These are phyloP conservation scores for Coronaproctus castanopsis DNA, from an alignment of 2,888 invertebrate species.

Conservation along the genomic window DNA sequence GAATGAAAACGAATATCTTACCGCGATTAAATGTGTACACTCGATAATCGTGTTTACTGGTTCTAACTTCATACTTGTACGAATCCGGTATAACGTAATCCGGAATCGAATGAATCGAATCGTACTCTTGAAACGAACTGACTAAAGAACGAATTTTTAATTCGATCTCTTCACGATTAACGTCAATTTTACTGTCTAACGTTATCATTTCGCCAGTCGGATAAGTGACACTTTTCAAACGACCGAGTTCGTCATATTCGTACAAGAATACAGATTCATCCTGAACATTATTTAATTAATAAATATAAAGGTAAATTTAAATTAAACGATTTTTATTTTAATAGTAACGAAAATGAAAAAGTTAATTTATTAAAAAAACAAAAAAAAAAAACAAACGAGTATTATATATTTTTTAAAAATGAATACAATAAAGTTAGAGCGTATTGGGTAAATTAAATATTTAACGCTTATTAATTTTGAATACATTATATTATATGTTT, in stretches of 20 bases:
- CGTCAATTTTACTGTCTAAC: conserved; percentile 47
- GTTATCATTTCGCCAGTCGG: conserved; percentile 79
- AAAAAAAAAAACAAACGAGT: too few relatives aligned
- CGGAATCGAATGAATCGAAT: conserved; percentile 1
- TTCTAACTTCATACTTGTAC: conserved; percentile 9
- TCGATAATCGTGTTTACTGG: conserved; percentile 11
- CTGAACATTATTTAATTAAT: too few relatives aligned
- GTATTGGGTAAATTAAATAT: too few relatives aligned
- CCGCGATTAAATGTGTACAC: conserved; percentile 7
- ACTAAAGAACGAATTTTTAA: conserved; percentile 42
- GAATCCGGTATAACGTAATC: background rate
- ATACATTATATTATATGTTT: too few relatives aligned
- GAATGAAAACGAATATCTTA: too few relatives aligned
- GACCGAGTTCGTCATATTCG: conserved; percentile 72
- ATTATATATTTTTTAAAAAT: too few relatives aligned
- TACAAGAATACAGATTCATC: conserved; percentile 76
- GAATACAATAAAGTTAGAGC: too few relatives aligned
- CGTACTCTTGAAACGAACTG: conserved; percentile 14
- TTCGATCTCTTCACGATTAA: conserved; percentile 52
- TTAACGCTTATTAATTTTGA: too few relatives aligned
- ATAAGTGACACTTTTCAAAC: conserved; percentile 64
- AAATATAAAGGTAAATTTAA: background rate
- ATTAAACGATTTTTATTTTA: background rate
- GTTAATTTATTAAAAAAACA: background rate
- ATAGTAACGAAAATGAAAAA: too few relatives aligned